Percentiles rank a stretch among this genome's conserved stretches.
These are phyloP conservation scores for Eulacestoma nigropectus DNA, from an alignment of 2,113 vertebrate genomes.

Conservation along the genomic window DNA sequence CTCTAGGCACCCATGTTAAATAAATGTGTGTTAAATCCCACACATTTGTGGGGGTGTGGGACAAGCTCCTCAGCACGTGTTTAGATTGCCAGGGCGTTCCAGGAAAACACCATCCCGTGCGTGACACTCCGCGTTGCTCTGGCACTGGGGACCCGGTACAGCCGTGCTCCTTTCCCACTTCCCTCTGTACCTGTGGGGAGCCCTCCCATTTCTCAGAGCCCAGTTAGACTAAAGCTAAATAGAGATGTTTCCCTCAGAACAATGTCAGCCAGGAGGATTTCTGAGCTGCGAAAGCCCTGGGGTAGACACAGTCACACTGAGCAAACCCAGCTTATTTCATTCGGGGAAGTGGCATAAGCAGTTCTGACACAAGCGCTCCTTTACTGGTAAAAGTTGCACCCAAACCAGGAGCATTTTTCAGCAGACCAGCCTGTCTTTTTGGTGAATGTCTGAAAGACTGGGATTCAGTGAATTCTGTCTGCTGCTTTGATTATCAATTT, in stretches of 20 bases:
- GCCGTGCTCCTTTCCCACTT: not conserved
- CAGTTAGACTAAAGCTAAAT: not conserved
- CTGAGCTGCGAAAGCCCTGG: not conserved
- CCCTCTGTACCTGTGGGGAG: not conserved
- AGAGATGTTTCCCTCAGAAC: not conserved
- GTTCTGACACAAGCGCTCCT: not conserved
- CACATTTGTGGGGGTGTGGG: accelerated
- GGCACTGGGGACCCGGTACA: not conserved
- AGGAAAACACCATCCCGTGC: not conserved
- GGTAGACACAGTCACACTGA: not conserved
- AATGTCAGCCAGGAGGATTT: not conserved
- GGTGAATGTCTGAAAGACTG: not conserved
- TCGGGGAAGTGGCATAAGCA: not conserved
- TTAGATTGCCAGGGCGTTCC: not conserved
- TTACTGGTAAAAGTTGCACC: not conserved
- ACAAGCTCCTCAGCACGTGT: not conserved
- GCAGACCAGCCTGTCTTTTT: not conserved
- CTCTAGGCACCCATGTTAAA: not conserved
- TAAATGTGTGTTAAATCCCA: not conserved
- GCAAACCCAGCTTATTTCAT: not conserved
- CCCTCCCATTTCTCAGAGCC: not conserved
- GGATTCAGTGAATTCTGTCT: not conserved
- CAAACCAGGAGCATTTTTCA: not conserved
- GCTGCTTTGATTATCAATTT: conserved; percentile 43
- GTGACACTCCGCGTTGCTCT: not conserved